These are phyloP conservation scores for Myopa testacea DNA, from an alignment of 2,888 invertebrate species.

Conservation along the genomic window DNA sequence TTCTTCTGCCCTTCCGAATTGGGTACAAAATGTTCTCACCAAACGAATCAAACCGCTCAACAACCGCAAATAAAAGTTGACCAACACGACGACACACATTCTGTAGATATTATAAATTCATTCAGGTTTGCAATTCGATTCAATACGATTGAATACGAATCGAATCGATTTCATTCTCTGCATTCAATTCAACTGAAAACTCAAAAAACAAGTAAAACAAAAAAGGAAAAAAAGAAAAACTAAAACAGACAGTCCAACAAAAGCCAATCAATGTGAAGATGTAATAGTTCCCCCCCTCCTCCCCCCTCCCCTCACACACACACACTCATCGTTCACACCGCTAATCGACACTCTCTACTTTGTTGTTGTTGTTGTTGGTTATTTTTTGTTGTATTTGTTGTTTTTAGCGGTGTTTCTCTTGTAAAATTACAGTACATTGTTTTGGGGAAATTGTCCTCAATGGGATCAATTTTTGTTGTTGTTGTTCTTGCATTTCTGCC, in stretches of 20 bases:
- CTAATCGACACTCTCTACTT: too few relatives aligned
- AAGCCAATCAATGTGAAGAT: conserved; percentile 13
- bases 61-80: conserved; percentile 13
- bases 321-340: too few relatives aligned
- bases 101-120: conserved; percentile 12
- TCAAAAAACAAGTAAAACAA: background rate
- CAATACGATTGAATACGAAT: conserved; percentile 12
- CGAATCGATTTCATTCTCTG: conserved; percentile 20
- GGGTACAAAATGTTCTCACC: background rate
- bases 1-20: too few relatives aligned
- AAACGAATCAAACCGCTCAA: background rate
- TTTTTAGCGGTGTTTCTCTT: background rate
- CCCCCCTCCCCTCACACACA: too few relatives aligned
- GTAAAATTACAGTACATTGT: background rate
- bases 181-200: conserved; percentile 26
- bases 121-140: conserved; percentile 1
- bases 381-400: background rate
- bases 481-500: conserved; percentile 9
- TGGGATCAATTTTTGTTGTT: conserved; percentile 42
- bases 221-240: background rate
- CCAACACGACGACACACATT: background rate
- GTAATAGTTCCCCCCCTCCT: background rate
- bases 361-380: background rate
- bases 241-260: background rate
- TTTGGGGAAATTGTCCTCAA: conserved; percentile 29